Percentiles rank a stretch among this genome's conserved stretches.
Evolutionary conservation across 2,888 invertebrate genomes (phyloP).

Genomic region (Apantesis nais): DNA sequence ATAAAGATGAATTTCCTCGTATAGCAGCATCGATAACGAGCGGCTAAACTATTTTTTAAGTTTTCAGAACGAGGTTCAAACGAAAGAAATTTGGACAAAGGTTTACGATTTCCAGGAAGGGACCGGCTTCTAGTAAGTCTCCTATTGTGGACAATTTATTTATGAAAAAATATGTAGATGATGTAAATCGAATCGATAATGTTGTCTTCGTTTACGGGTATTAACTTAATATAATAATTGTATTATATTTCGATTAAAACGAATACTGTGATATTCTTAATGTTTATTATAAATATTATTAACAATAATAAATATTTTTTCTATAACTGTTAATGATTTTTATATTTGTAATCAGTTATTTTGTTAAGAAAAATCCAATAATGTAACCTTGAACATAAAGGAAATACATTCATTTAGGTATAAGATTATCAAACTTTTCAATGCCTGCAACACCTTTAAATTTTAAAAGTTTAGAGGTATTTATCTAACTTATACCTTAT

Average conservation of each 20-base stretch:
- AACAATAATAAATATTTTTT: not conserved
- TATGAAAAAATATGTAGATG: too few relatives aligned
- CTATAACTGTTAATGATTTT: not conserved
- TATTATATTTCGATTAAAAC: too few relatives aligned
- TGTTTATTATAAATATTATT: not conserved
- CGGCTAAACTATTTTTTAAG: too few relatives aligned
- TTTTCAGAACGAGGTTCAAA: too few relatives aligned
- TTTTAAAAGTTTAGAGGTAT: constrained; percentile 8
- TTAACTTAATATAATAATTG: too few relatives aligned
- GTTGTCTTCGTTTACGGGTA: not conserved
- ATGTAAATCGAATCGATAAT: not conserved
- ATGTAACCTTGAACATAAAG: not conserved
- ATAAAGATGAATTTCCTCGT: too few relatives aligned
- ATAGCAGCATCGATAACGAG: too few relatives aligned
- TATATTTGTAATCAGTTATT: not conserved
- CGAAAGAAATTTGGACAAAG: too few relatives aligned
- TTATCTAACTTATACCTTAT: constrained; percentile 27
- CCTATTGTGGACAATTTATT: too few relatives aligned
- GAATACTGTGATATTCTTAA: not conserved
- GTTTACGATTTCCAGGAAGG: too few relatives aligned
- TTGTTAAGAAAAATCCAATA: not conserved
- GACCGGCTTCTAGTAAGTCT: too few relatives aligned
- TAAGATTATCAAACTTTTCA: constrained; percentile 28
- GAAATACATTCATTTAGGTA: constrained; percentile 18
- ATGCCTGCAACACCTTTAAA: constrained; percentile 16